Evolutionary conservation across 1,140 invertebrate species (phyloP).

Genomic region (Asbolus verrucosus): DNA sequence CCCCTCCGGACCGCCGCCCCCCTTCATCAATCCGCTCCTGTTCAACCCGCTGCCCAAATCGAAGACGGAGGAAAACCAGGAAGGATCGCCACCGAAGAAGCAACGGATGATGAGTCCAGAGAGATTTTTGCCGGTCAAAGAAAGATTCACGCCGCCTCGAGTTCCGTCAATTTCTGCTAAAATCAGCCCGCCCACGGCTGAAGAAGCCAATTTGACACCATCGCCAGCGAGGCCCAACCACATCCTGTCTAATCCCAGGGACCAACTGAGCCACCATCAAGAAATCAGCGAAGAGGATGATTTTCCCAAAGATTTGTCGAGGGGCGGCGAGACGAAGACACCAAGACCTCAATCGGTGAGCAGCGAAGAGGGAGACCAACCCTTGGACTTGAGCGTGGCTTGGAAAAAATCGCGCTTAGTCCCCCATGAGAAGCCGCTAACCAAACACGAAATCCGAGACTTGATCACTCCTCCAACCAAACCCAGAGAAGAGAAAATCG

Average conservation of each 20-base stretch:
- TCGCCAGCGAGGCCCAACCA: slow-evolving; percentile 72
- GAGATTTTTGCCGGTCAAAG: slow-evolving; percentile 58
- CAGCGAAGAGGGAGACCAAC: slow-evolving; percentile 70
- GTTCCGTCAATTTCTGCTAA: slow-evolving; percentile 65
- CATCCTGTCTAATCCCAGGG: slow-evolving; percentile 64
- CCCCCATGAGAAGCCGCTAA: slow-evolving; percentile 19
- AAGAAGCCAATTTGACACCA: slow-evolving; percentile 75
- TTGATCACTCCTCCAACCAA: slow-evolving; percentile 39
- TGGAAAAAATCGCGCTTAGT: slow-evolving; percentile 64
- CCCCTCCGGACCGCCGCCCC: slow-evolving; percentile 63
- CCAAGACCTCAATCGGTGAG: slow-evolving; percentile 52
- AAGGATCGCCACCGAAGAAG: slow-evolving; percentile 58
- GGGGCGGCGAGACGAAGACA: slow-evolving; percentile 16
- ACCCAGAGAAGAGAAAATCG: slow-evolving; percentile 57
- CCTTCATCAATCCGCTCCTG: slow-evolving; percentile 69
- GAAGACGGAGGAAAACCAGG: slow-evolving; percentile 59
- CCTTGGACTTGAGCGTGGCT: slow-evolving; percentile 78
- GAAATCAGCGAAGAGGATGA: slow-evolving; percentile 53
- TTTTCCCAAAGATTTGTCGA: slow-evolving; percentile 59
- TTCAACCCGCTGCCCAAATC: slow-evolving; percentile 65
- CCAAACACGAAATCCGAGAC: slow-evolving; percentile 30
- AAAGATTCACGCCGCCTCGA: slow-evolving; percentile 67
- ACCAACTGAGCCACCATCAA: slow-evolving; percentile 55
- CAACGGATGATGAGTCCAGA: slow-evolving; percentile 59
- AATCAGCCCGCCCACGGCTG: slow-evolving; percentile 74